Percentiles rank a stretch among this genome's conserved stretches.
These are phyloP conservation scores for Macrotrachela quadricornifera DNA, from an alignment of 1,140 invertebrate genomes.

Conservation along the genomic window DNA sequence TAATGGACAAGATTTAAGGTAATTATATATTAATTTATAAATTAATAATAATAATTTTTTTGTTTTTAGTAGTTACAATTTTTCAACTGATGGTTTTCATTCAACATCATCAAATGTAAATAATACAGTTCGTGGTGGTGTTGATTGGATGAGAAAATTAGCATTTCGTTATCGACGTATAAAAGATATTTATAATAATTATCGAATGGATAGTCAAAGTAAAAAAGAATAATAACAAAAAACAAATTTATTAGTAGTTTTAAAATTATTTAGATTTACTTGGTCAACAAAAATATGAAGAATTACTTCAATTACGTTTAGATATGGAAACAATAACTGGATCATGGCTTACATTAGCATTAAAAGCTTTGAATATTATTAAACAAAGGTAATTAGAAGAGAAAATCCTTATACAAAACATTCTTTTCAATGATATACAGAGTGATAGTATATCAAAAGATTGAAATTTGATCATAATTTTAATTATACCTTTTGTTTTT, in stretches of 20 bases:
- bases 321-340: constrained; percentile 76
- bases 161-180: constrained; percentile 82
- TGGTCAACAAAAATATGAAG: constrained; percentile 44
- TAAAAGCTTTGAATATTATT: constrained; percentile 75
- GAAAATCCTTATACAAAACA: too few relatives aligned
- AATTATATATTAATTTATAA: constrained; percentile 11
- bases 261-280: neutral
- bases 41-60: neutral
- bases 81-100: constrained; percentile 70
- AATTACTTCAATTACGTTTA: constrained; percentile 65
- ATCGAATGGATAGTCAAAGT: constrained; percentile 25
- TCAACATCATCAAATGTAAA: constrained; percentile 42
- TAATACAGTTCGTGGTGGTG: constrained; percentile 48
- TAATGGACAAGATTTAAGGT: constrained; percentile 75
- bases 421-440: too few relatives aligned
- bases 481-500: too few relatives aligned
- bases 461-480: too few relatives aligned
- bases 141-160: constrained; percentile 82
- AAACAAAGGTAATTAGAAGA: constrained; percentile 32
- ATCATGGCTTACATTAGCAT: constrained; percentile 70
- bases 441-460: too few relatives aligned
- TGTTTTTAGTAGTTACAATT: constrained; percentile 58
- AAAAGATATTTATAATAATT: constrained; percentile 81
- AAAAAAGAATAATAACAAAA: constrained; percentile 38
- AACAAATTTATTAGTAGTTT: too few relatives aligned